phyloP scores from a whole-genome alignment of 2,113 vertebrate species.

The Rhinoderma darwinii region DNA sequence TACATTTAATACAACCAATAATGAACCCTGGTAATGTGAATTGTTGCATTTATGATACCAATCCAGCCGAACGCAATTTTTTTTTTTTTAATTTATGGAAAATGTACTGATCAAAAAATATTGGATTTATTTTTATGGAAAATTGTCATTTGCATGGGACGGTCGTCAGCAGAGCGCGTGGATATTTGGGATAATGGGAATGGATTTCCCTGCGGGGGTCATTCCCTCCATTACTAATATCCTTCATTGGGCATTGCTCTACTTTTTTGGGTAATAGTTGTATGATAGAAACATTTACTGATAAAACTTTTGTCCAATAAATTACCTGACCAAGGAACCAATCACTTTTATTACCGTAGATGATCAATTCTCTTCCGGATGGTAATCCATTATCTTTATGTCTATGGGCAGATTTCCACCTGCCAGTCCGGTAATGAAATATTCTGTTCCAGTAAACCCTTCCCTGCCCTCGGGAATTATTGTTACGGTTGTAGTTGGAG shows the following conservation, averaged over 20 bases:
- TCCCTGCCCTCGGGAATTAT: not conserved
- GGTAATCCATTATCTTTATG: not conserved
- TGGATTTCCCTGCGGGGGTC: not conserved
- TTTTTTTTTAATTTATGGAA: too few relatives aligned
- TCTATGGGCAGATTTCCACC: not conserved
- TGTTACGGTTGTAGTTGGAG: constrained; percentile 34
- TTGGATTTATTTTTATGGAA: too few relatives aligned
- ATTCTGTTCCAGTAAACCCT: not conserved
- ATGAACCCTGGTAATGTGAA: not conserved
- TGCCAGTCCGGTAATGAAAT: not conserved
- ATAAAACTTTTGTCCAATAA: not conserved
- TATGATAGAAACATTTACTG: not conserved
- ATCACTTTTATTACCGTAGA: not conserved
- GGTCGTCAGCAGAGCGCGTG: too few relatives aligned
- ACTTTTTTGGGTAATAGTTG: too few relatives aligned
- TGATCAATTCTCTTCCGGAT: not conserved
- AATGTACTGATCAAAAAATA: too few relatives aligned
- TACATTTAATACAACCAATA: not conserved
- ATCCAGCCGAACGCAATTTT: too few relatives aligned
- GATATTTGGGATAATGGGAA: not conserved
- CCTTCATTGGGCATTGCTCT: not conserved
- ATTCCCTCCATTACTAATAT: not conserved
- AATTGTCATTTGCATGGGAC: too few relatives aligned
- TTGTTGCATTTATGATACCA: not conserved
- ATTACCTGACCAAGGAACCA: too few relatives aligned